A percentile compares a stretch with the other conserved stretches of the same genome.
Evolutionary conservation across 1,140 invertebrate species (phyloP).

Genomic region (fruit fly (Drosophila melanogaster)): DNA sequence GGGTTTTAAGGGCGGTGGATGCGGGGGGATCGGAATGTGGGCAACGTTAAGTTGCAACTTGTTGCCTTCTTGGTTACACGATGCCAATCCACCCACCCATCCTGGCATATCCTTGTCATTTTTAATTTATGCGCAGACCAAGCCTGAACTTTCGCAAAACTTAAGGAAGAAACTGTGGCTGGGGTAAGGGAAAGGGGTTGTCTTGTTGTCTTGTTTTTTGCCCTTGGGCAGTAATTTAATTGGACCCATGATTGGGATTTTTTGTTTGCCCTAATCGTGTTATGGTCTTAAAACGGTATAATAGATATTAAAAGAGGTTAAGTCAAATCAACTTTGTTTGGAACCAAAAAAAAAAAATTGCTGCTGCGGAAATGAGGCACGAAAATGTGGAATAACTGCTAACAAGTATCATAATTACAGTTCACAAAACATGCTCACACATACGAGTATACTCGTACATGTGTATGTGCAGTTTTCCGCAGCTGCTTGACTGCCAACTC

Average conservation of each 20-base stretch:
- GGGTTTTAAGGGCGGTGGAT: neutral
- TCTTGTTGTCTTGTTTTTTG: conserved; percentile 4
- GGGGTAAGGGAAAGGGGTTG: neutral
- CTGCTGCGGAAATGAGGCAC: neutral
- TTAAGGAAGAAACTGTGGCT: conserved; percentile 34
- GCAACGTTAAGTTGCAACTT: conserved; percentile 69
- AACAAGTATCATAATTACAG: conserved; percentile 52
- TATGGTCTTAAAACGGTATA: neutral
- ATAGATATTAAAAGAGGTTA: conserved; percentile 2
- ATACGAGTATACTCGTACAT: neutral
- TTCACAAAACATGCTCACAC: conserved; percentile 16
- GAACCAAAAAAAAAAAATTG: neutral
- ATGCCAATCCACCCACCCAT: conserved; percentile 21
- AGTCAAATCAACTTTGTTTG: neutral
- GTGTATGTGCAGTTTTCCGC: conserved; percentile 3
- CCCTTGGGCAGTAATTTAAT: conserved; percentile 22
- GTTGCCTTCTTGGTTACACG: conserved; percentile 73
- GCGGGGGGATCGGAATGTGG: conserved; percentile 16
- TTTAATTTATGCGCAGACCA: conserved; percentile 74
- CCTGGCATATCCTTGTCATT: conserved; percentile 76
- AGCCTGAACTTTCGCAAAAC: conserved; percentile 54
- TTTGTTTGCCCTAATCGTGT: neutral
- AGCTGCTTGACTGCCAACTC: neutral
- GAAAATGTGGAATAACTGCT: conserved; percentile 16
- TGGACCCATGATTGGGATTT: conserved; percentile 7